Percentiles rank a stretch among this genome's conserved stretches.
These are phyloP conservation scores for Actinopyga echinites DNA, from an alignment of 53 echinoderm and acorn worm species.

Conservation along the genomic window DNA sequence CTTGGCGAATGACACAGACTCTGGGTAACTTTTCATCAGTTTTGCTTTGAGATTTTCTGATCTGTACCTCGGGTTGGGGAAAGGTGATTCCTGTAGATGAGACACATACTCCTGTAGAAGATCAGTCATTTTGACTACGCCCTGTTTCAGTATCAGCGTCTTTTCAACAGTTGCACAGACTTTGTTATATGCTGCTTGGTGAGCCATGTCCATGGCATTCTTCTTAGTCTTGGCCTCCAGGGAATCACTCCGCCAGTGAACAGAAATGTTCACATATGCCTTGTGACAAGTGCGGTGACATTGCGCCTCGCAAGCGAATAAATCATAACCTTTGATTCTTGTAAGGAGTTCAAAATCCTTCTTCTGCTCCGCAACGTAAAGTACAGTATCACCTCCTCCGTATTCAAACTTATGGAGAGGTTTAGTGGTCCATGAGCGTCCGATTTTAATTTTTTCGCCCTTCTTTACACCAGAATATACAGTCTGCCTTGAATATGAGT, in stretches of 20 bases:
- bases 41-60: constrained; percentile 29
- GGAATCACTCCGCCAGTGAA: not conserved
- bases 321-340: constrained; percentile 46
- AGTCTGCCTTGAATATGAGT: constrained; percentile 27
- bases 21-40: constrained; percentile 7
- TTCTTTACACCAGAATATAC: constrained; percentile 46
- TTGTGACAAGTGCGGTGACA: constrained; percentile 31
- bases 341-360: constrained; percentile 29
- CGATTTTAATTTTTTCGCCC: constrained; percentile 11
- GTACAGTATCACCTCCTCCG: constrained; percentile 27
- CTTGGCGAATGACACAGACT: not conserved
- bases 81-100: constrained; percentile 6
- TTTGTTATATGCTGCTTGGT: constrained; percentile 16
- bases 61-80: constrained; percentile 31
- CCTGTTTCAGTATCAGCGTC: not conserved
- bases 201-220: constrained; percentile 26
- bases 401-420: not conserved
- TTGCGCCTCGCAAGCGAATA: constrained; percentile 57
- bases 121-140: constrained; percentile 12
- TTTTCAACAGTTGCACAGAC: constrained; percentile 25
- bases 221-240: constrained; percentile 3
- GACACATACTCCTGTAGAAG: constrained; percentile 17
- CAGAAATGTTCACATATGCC: not conserved
- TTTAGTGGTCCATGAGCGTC: constrained; percentile 13
- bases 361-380: constrained; percentile 29